phyloP scores from a whole-genome alignment of 2,113 vertebrate genomes.

The Aviceda subcristata region DNA sequence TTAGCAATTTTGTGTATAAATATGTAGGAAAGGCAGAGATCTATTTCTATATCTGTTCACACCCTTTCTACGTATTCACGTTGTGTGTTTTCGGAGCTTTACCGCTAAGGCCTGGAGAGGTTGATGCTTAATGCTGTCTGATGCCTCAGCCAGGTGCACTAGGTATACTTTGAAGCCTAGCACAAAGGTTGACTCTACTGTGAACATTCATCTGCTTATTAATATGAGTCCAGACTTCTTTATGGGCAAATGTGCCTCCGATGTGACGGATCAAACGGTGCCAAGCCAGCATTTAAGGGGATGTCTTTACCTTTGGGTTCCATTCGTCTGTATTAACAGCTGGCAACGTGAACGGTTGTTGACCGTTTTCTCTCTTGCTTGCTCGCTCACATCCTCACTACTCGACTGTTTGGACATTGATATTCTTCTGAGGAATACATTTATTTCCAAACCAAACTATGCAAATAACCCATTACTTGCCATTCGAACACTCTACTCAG shows the following conservation, averaged over 20 bases:
- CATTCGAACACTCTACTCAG: not conserved
- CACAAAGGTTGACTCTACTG: not conserved
- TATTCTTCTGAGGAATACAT: not conserved
- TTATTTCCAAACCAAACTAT: not conserved
- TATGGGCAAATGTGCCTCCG: accelerated
- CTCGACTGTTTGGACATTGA: not conserved
- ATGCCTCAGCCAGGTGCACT: accelerated
- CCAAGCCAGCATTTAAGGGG: not conserved
- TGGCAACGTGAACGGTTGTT: not conserved
- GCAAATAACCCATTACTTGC: not conserved
- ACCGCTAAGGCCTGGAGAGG: accelerated
- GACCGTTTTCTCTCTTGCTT: not conserved
- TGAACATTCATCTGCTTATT: not conserved
- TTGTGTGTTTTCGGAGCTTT: accelerated
- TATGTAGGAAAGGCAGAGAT: not conserved
- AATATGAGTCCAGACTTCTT: not conserved
- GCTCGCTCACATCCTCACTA: accelerated
- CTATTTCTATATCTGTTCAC: not conserved
- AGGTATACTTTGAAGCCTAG: not conserved
- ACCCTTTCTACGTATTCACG: accelerated
- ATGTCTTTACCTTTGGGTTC: not conserved
- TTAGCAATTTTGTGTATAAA: not conserved
- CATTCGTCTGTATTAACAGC: not conserved
- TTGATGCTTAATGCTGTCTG: accelerated
- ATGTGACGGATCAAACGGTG: accelerated